Conservation (phyloP, 2,888 invertebrate genomes). For the Patella depressa region DNA sequence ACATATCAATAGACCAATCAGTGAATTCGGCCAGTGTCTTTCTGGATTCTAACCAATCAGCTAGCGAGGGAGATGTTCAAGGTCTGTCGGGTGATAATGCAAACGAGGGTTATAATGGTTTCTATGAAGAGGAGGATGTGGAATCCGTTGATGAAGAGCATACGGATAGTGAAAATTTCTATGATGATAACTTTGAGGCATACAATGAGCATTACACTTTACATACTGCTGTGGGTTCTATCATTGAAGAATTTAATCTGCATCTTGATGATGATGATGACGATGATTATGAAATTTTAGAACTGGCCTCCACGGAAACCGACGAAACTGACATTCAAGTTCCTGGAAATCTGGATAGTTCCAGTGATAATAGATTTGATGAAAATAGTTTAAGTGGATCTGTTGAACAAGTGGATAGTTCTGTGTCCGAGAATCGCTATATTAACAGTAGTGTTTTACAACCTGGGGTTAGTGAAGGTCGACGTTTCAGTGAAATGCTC, state of each 20-base stretch:
- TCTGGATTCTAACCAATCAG: slow-evolving; percentile 5
- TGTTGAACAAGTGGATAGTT: background rate
- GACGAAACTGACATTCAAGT: slow-evolving; percentile 44
- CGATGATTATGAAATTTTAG: slow-evolving; percentile 59
- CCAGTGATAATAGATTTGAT: slow-evolving; percentile 1
- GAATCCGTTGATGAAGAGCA: slow-evolving; percentile 53
- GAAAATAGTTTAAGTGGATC: background rate
- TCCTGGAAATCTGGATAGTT: slow-evolving; percentile 5
- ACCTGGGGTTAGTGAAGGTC: background rate
- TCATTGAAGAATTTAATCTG: slow-evolving; percentile 57
- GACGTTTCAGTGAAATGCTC: background rate
- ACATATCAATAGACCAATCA: background rate
- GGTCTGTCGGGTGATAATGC: slow-evolving; percentile 5
- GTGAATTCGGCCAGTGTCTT: background rate
- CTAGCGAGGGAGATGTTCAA: slow-evolving; percentile 5
- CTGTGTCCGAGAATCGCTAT: background rate
- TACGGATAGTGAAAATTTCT: slow-evolving; percentile 61
- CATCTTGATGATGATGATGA: slow-evolving; percentile 53
- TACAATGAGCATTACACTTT: slow-evolving; percentile 64
- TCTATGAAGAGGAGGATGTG: slow-evolving; percentile 43
- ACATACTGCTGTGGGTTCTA: slow-evolving; percentile 51
- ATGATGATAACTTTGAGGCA: slow-evolving; percentile 65
- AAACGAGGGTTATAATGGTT: slow-evolving; percentile 43
- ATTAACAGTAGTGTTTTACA: slow-evolving; percentile 7
- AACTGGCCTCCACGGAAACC: slow-evolving; percentile 47